These are phyloP conservation scores for Onthophagus taurus DNA, from an alignment of 1,140 invertebrate genomes.

Conservation along the genomic window DNA sequence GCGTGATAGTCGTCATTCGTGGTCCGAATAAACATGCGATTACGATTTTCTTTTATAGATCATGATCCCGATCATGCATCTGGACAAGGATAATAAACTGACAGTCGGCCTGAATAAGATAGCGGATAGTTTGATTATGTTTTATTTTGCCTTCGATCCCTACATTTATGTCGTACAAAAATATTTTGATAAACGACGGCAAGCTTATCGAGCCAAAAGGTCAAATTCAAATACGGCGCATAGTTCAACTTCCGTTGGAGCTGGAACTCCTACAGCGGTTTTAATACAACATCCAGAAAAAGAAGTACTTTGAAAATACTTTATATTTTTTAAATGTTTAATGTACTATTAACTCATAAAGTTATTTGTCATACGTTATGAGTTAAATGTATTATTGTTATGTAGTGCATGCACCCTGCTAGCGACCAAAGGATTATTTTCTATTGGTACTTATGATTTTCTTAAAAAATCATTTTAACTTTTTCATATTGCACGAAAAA, in stretches of 20 bases:
- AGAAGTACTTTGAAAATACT: no score
- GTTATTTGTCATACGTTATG: no score
- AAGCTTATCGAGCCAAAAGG: conserved; percentile 4
- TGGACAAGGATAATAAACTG: conserved; percentile 25
- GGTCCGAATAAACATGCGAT: not conserved
- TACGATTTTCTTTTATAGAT: conserved; percentile 45
- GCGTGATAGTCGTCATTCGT: not conserved
- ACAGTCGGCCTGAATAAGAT: conserved; percentile 44
- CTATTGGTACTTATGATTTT: no score
- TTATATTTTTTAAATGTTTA: no score
- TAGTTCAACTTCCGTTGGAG: conserved; percentile 1
- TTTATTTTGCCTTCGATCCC: conserved; percentile 75
- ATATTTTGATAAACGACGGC: conserved; percentile 27
- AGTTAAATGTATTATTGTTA: no score
- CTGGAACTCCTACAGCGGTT: conserved; percentile 3
- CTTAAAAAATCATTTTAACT: no score
- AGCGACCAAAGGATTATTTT: no score
- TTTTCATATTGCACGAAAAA: no score
- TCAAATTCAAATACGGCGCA: conserved; percentile 6
- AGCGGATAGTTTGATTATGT: conserved; percentile 65
- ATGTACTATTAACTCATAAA: no score
- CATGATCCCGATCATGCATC: conserved; percentile 57
- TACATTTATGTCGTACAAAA: conserved; percentile 70
- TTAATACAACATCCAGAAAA: no score
- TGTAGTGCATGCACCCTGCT: no score